Evolutionary conservation across 1,140 invertebrate genomes (phyloP), one percentile per base, ranked within the genome.

Genomic region (Cyclargus thomasi): DNA sequence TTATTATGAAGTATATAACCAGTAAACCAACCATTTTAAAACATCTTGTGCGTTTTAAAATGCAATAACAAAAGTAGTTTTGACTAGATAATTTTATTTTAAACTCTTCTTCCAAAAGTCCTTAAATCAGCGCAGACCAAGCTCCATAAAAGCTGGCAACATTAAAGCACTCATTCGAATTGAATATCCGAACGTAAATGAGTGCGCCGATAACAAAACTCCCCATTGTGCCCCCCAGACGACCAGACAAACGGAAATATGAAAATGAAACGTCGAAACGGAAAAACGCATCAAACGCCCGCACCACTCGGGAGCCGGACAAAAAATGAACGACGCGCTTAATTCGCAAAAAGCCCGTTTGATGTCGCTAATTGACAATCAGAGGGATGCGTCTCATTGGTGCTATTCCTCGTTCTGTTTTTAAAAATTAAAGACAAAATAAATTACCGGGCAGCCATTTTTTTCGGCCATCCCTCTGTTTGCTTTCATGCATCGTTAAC

Each of bases 331-430:
- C 78, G 83, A 77, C 70, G 69, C 83, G 85, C 81, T 90, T 90
- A 90, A 90, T 90, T 90, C 87, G 87, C 87, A 90, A 90, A 90
- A 88, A 90, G 87, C 85, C 86, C 87, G 85, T 88, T 90, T 90
- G 85, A 90, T 90, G 87, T 90, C 80, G 78, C 86, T 90, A 90
- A 90, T 90, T 90, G 87, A 87, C 87, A 90, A 90, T 90, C 87
- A 90, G 80, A 79, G 81, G 85, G 87, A 87, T 82, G 83, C 85
- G 84, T 85, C 84, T 86, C 87, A 90, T 90, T 90, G 87, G 85
- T 80, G 78, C 76, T 81, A 75, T 78, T 82, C 79, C 80, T 74
- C 76, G 85, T 84, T 85, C 83, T 79, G 79, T 85, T 87, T 90
- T 88, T 87, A 85, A 90, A 87, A 90, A 88, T 86, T 90, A 83